These are phyloP conservation scores for Sinocyclocheilus grahami DNA, from an alignment of 2,113 vertebrate species.

Conservation along the genomic window DNA sequence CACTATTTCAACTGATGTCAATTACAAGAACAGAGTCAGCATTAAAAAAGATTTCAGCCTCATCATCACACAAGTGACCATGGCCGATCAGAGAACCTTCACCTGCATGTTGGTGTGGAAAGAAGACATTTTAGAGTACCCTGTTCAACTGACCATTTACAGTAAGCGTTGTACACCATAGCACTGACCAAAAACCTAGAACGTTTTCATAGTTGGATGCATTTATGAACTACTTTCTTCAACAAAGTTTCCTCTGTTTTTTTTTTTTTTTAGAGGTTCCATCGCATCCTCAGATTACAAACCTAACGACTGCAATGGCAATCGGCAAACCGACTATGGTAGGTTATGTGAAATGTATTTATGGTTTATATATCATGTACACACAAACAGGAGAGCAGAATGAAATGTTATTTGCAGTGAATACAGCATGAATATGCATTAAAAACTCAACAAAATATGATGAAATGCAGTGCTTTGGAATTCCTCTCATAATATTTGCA, in stretches of 20 bases:
- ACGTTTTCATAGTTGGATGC: neutral
- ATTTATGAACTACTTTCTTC: neutral
- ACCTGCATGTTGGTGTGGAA: constrained; percentile 85
- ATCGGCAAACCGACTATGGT: constrained; percentile 87
- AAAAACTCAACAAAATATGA: too few species aligned
- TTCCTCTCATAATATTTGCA: neutral
- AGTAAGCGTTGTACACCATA: constrained; percentile 80
- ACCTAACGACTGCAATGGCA: constrained; percentile 81
- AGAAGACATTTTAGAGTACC: constrained; percentile 78
- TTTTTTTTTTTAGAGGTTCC: constrained; percentile 80
- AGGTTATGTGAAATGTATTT: constrained; percentile 56
- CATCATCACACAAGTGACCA: constrained; percentile 80
- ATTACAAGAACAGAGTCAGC: constrained; percentile 84
- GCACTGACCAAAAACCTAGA: neutral
- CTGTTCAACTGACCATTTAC: constrained; percentile 81
- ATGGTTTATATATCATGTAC: neutral
- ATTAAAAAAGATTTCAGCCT: constrained; percentile 84
- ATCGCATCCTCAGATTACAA: constrained; percentile 79
- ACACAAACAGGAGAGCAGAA: neutral
- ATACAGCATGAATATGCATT: neutral
- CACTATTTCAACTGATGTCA: constrained; percentile 72
- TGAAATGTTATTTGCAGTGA: neutral
- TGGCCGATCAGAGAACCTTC: constrained; percentile 86
- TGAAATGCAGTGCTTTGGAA: neutral
- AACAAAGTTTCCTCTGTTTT: constrained; percentile 18